A percentile compares a stretch with the other conserved stretches of the same genome.
Conservation (phyloP, 2,888 invertebrate genomes). For the Adineta ricciae region DNA sequence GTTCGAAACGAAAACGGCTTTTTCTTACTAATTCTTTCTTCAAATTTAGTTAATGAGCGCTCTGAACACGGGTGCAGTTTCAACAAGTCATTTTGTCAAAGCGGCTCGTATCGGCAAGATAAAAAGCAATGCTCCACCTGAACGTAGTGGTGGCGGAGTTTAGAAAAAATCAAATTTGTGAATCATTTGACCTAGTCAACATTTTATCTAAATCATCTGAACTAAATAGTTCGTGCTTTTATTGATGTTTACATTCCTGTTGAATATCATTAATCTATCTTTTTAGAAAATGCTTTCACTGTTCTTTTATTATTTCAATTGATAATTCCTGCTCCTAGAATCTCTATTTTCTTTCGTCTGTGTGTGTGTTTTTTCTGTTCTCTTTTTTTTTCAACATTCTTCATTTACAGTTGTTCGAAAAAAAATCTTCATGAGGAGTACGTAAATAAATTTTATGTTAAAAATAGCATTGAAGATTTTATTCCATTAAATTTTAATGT, state of each 20-base stretch:
- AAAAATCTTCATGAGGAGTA: neutral
- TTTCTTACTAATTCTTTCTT: constrained; percentile 25
- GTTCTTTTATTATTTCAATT: neutral
- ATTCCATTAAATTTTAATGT: neutral
- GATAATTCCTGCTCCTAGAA: neutral
- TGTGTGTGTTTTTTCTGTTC: neutral
- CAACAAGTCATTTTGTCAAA: constrained; percentile 84
- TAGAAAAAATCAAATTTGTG: constrained; percentile 54
- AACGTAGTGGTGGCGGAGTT: constrained; percentile 86
- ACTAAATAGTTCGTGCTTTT: neutral
- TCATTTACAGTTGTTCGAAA: neutral
- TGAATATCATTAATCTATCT: neutral
- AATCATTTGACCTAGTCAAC: neutral
- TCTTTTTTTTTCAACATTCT: neutral
- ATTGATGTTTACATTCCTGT: neutral
- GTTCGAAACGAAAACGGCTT: too few relatives aligned
- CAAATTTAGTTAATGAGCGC: constrained; percentile 85
- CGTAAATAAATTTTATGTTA: neutral
- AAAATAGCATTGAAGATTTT: neutral
- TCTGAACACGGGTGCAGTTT: constrained; percentile 85
- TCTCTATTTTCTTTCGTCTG: neutral
- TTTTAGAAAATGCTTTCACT: neutral
- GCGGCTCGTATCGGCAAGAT: constrained; percentile 84
- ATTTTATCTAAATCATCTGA: neutral
- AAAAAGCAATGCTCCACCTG: constrained; percentile 63